Base-by-base conservation (phyloP, 1,140 invertebrate species). In the Eueides isabella region DNA sequence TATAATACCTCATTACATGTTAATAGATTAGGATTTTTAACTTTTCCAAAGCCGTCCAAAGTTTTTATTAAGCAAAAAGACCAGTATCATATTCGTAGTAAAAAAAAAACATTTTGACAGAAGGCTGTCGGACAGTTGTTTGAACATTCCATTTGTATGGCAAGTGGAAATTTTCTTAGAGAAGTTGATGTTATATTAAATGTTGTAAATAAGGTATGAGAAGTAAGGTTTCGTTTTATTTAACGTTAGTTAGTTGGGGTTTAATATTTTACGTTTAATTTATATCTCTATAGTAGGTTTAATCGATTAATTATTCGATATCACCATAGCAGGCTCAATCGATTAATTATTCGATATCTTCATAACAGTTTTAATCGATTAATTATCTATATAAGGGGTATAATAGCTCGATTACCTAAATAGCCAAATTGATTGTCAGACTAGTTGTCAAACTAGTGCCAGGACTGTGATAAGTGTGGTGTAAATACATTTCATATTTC, bases 21-120 rank as follows among this genome's bases (percentile, higher is more conserved):
- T 35, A 67, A 67, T 67, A 72, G 65, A 67, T 35, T 67, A 72
- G 63, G 63, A 62, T 62, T 66, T 55, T 69, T 71, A 69, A 72
- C 70, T 62, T 75, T 75, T 79, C 71, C 79, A 79, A 79, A 81
- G 77, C 79, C 79, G 79, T 81, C 79, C 79, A 81, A 77, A 79
- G 72, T 71, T 73, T 48, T 66, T 72, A 33, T 55, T 30, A 68
- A 67, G 33, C 35, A 67, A 55, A 66, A 29, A 61, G 48, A 69
- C 67, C 67, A 69, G 67, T 38, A 38, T 23, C 30, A 33, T 65
- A 65, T 14, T 33, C 19, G 64, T 66, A 38, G 30, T 33, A 33
- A 31, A 61, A 61, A 71, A 44, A 38, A 35, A 71, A 9, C 33
- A 68, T 33, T 69, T 74, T 74, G 72, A 74, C 72, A 68, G 67